Conservation (phyloP, 2,113 vertebrate species). For the Python bivittatus region DNA sequence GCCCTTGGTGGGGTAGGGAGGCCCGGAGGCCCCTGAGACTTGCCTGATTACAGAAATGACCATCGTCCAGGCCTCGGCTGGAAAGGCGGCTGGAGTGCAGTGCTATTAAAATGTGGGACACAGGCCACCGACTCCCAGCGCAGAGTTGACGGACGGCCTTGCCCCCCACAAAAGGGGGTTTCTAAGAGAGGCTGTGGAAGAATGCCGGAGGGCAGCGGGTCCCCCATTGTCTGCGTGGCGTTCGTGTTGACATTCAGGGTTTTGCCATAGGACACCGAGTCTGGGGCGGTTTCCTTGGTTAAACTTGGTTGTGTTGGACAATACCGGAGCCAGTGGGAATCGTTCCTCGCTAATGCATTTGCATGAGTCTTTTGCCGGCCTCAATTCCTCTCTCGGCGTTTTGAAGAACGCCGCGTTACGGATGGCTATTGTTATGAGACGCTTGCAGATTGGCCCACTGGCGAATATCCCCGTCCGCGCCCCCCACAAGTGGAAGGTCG, state of each 20-base stretch:
- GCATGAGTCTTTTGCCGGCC: fast-evolving
- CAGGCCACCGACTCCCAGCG: conserved; percentile 55
- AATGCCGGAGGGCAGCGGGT: conserved; percentile 51
- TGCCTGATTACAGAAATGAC: conserved; percentile 27
- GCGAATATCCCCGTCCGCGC: neutral
- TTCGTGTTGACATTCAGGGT: conserved; percentile 58
- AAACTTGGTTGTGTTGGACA: neutral
- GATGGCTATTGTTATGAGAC: neutral
- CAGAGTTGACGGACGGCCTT: conserved; percentile 57
- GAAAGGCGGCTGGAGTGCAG: neutral
- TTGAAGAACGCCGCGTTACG: too few species aligned
- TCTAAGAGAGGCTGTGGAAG: conserved; percentile 63
- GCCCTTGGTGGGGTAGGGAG: neutral
- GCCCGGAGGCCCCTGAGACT: neutral
- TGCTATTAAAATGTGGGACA: conserved; percentile 64
- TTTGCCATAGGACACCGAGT: neutral
- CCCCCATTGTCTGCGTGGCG: conserved; percentile 16
- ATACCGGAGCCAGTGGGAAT: neutral
- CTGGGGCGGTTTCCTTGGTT: conserved; percentile 51
- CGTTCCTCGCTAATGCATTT: fast-evolving
- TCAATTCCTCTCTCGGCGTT: neutral
- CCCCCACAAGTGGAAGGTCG: neutral
- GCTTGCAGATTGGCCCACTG: neutral
- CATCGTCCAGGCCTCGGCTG: neutral
- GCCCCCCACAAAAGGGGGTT: conserved; percentile 66